Evolutionary conservation across 2,888 invertebrate genomes (phyloP).

Genomic region (Cremastinae sp.): DNA sequence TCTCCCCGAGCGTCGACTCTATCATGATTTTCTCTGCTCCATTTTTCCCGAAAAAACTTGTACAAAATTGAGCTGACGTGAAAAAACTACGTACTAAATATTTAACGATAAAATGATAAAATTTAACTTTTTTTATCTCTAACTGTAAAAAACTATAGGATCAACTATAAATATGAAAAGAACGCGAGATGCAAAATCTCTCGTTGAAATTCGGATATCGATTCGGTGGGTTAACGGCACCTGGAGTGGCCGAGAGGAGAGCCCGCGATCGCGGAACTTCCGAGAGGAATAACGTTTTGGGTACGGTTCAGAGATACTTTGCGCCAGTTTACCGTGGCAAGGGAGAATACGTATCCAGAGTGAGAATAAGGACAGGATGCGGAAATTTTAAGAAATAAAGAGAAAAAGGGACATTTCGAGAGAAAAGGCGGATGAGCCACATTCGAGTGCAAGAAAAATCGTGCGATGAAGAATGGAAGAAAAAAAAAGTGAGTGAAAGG

Average conservation of each 20-base stretch:
- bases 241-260: no score
- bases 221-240: constrained; percentile 47
- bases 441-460: constrained; percentile 37
- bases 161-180: no score
- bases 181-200: not conserved
- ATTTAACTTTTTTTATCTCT: no score
- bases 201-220: constrained; percentile 34
- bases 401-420: no score
- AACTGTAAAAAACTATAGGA: no score
- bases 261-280: constrained; percentile 31
- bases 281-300: constrained; percentile 34
- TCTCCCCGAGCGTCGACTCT: constrained; percentile 39
- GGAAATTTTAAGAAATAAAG: not conserved
- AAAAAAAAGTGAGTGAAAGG: constrained; percentile 17
- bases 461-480: constrained; percentile 24
- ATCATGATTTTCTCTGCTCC: constrained; percentile 6
- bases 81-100: no score
- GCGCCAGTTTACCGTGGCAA: constrained; percentile 44
- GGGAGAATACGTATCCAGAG: not conserved
- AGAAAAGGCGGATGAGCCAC: constrained; percentile 28
- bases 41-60: constrained; percentile 19
- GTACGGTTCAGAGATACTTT: constrained; percentile 44
- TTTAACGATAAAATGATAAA: no score
- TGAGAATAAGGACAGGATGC: constrained; percentile 9
- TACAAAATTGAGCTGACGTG: no score